Base-by-base conservation (phyloP, 2,888 invertebrate genomes). In the Rotaria socialis region DNA sequence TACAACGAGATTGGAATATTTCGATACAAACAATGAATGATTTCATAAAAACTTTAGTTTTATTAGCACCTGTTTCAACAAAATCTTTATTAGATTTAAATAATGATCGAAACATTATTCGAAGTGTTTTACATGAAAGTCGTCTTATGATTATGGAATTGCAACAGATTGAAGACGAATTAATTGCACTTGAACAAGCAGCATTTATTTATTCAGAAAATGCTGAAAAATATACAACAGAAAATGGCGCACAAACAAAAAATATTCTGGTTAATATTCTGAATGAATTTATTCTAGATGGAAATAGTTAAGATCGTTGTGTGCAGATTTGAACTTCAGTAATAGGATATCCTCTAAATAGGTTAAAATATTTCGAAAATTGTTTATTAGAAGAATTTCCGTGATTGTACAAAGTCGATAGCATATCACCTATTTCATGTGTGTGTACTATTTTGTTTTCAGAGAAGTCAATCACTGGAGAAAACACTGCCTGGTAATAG, bases 11-110 rank as follows among this genome's bases (percentile, higher is more conserved):
- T 47, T 80, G 80, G 80, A 22, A n/a, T 24, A 43, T 10, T 47
- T 43, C 47, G 10, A 47, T 80, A 24, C 10, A 47, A n/a, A 80
- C 80, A n/a, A 80, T 80, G 80, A 80, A 80, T 80, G 80, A 80
- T 24, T 47, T 80, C n/a, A 80, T 80, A n/a, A 80, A 80, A 80
- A 47, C 24, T n/a, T 80, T 80, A 80, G 11, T 80, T n/a, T 80
- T 47, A 47, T 80, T 80, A 80, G 47, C 47, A 80, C 80, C 80
- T 5, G 47, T 80, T n/a, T n/a, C 80, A 47, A 80, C 80, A 5
- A 11, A 24, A 47, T n/a, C 47, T 47, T 47, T 80, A n/a, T 24
- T 11, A 22, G n/a, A 24, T 24, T 47, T 80, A 5, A 22, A 80
- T 11, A 24, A 24, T 47, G 80, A 80, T 80, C 80, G 80, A 43